phyloP scores from a whole-genome alignment of 2,797 vertebrate genomes.

The Crenuchus spilurus region DNA sequence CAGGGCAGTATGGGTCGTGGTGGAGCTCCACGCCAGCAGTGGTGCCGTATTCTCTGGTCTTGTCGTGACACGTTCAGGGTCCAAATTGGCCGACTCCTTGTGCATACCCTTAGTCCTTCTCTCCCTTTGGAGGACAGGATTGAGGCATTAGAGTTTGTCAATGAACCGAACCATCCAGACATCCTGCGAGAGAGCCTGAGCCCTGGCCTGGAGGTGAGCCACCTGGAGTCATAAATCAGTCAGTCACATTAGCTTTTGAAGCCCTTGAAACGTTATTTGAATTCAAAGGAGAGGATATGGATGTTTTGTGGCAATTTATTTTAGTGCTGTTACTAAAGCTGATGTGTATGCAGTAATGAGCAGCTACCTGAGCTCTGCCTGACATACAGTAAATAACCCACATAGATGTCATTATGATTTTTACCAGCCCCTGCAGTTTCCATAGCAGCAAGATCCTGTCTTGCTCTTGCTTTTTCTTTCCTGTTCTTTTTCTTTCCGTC shows the following conservation, averaged over 20 bases:
- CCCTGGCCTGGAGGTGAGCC: constrained; percentile 86
- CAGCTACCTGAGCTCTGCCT: constrained; percentile 15
- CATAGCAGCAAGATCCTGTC: constrained; percentile 37
- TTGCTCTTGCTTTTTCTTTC: neutral
- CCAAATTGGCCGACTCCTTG: constrained; percentile 91
- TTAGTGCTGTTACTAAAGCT: constrained; percentile 19
- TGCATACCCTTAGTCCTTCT: constrained; percentile 85
- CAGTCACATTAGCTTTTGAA: too few species aligned
- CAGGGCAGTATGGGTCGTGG: constrained; percentile 80
- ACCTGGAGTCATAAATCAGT: neutral
- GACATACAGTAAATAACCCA: constrained; percentile 27
- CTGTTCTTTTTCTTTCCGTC: constrained; percentile 10
- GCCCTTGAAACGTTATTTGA: neutral
- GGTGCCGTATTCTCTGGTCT: constrained; percentile 88
- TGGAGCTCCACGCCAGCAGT: constrained; percentile 85
- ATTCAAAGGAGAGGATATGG: neutral
- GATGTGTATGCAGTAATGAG: constrained; percentile 6
- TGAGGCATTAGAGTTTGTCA: constrained; percentile 85
- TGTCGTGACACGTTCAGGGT: constrained; percentile 91
- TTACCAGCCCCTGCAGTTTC: constrained; percentile 25
- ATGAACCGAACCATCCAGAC: constrained; percentile 85
- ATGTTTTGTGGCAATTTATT: constrained; percentile 18
- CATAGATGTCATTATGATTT: constrained; percentile 33
- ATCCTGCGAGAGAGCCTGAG: constrained; percentile 93
- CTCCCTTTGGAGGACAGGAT: constrained; percentile 83